Evolutionary conservation across 2,797 vertebrate genomes (phyloP).

Genomic region (Lagocephalus sceleratus): DNA sequence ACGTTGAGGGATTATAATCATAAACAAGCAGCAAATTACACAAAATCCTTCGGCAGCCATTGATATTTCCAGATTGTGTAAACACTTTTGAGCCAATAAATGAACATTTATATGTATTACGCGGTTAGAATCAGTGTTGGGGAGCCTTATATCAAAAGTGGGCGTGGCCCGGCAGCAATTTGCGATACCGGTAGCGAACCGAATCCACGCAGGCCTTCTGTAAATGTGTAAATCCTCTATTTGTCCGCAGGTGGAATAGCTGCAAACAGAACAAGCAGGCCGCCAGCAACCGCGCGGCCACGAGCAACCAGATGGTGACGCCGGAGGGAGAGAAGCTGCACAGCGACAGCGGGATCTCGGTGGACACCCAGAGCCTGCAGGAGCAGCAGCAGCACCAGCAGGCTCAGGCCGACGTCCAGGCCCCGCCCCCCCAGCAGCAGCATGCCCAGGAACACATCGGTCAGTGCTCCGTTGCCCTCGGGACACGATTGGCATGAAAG

Average conservation of each 20-base stretch:
- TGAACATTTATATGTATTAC: too few relatives aligned
- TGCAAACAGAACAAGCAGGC: conserved; percentile 98
- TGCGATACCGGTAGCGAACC: too few relatives aligned
- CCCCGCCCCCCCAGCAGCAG: conserved; percentile 71
- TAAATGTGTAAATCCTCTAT: too few relatives aligned
- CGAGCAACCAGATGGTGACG: conserved; percentile 91
- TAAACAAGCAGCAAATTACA: background rate
- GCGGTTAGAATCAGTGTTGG: too few relatives aligned
- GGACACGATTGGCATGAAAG: background rate
- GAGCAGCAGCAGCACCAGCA: conserved; percentile 87
- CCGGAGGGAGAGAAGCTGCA: conserved; percentile 97
- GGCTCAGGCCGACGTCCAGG: conserved; percentile 70
- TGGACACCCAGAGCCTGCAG: conserved; percentile 95
- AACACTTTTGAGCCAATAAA: too few relatives aligned
- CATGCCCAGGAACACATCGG: conserved; percentile 78
- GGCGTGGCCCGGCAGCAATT: too few relatives aligned
- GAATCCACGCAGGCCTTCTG: background rate
- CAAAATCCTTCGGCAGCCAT: background rate
- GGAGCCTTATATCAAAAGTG: too few relatives aligned
- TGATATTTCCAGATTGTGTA: too few relatives aligned
- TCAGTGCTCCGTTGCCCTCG: conserved; percentile 24
- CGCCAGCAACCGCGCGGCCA: conserved; percentile 86
- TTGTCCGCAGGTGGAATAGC: conserved; percentile 88
- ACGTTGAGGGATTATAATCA: too few relatives aligned
- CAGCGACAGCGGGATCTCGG: conserved; percentile 97